phyloP scores from a whole-genome alignment of 1,140 invertebrate genomes.

The Scaptomyza graminum region DNA sequence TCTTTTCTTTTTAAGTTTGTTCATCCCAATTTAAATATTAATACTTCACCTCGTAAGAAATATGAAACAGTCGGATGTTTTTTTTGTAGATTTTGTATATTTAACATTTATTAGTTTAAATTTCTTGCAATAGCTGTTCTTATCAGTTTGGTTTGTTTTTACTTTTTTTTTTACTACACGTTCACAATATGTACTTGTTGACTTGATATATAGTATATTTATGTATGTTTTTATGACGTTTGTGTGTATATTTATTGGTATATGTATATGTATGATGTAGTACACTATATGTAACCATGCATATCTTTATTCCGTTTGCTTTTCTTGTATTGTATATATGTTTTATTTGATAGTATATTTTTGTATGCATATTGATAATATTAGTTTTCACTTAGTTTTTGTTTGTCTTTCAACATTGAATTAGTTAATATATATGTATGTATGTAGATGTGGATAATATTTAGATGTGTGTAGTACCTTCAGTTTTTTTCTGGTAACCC shows the following conservation, averaged over 20 bases:
- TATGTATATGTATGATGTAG: too few relatives aligned
- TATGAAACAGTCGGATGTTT: too few relatives aligned
- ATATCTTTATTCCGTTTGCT: conserved; percentile 13
- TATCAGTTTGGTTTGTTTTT: conserved; percentile 44
- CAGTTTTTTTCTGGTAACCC: conserved; percentile 14
- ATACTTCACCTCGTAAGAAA: too few relatives aligned
- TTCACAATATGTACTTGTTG: conserved; percentile 71
- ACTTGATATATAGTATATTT: conserved; percentile 57
- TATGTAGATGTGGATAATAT: conserved; percentile 30
- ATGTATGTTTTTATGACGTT: conserved; percentile 4
- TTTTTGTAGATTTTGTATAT: conserved; percentile 57
- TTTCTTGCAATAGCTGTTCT: conserved; percentile 64
- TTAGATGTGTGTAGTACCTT: conserved; percentile 18
- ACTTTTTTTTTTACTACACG: conserved; percentile 56
- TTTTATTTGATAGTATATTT: conserved; percentile 12
- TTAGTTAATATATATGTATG: background rate
- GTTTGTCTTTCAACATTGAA: conserved; percentile 11
- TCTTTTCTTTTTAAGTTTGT: too few relatives aligned
- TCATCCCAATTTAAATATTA: too few relatives aligned
- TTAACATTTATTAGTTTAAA: conserved; percentile 75
- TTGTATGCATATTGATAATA: conserved; percentile 45
- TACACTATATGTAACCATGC: conserved; percentile 46
- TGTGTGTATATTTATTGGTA: conserved; percentile 30
- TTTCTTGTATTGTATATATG: conserved; percentile 26
- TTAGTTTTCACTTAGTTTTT: conserved; percentile 45